Percentiles rank a stretch among this genome's conserved stretches.
These are phyloP conservation scores for Eupithecia exiguata DNA, from an alignment of 2,888 invertebrate species.

Conservation along the genomic window DNA sequence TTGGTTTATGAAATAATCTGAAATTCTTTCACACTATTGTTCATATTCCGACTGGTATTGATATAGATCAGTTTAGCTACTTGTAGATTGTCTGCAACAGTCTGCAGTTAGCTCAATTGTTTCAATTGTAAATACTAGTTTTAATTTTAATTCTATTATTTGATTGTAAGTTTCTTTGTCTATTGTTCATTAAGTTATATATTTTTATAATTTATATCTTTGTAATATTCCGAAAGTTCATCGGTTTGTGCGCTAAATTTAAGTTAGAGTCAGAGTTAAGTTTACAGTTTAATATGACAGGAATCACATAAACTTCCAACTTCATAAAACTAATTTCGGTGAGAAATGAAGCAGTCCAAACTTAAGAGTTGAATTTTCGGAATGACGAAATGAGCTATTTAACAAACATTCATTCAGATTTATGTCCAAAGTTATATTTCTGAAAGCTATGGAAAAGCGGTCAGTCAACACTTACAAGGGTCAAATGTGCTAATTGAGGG, in stretches of 20 bases:
- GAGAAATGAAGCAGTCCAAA: slow-evolving; percentile 18
- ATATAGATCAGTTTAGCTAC: too few species aligned
- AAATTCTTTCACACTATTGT: too few species aligned
- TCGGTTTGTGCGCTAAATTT: background rate
- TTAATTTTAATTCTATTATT: too few species aligned
- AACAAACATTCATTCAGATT: slow-evolving; percentile 25
- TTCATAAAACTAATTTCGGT: slow-evolving; percentile 18
- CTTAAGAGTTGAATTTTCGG: slow-evolving; percentile 13
- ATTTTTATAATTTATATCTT: too few species aligned
- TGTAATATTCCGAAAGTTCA: background rate
- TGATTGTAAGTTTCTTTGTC: too few species aligned
- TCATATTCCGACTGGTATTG: too few species aligned
- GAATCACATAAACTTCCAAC: background rate
- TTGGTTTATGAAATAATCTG: too few species aligned
- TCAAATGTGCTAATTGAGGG: slow-evolving; percentile 39
- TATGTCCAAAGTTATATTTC: slow-evolving; percentile 29
- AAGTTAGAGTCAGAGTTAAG: background rate
- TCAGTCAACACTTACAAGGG: slow-evolving; percentile 20
- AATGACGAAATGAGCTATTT: slow-evolving; percentile 23
- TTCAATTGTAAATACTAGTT: too few species aligned
- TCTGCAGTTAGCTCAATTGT: too few species aligned
- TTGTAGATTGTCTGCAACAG: too few species aligned
- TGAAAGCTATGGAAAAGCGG: slow-evolving; percentile 25
- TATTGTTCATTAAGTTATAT: too few species aligned
- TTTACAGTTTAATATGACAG: slow-evolving; percentile 1